Base-by-base conservation (phyloP, 2,797 vertebrate genomes). In the Melanotaenia pygmaea region DNA sequence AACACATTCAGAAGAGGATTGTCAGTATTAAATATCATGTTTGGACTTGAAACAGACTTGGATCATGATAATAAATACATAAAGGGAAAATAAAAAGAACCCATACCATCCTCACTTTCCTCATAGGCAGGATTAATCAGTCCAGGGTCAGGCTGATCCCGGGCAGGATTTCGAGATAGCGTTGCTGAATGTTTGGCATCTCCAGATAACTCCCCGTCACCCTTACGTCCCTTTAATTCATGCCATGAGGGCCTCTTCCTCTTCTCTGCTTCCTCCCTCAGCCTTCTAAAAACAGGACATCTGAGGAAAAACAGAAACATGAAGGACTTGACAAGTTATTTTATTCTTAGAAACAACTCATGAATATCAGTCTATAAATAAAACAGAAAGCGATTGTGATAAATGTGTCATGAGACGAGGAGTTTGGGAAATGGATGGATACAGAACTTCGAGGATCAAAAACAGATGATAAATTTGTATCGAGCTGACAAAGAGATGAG, bases 51-150 rank as follows among this genome's bases (percentile, higher is more conserved):
- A 38, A 26, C 38, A 47, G 30, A 64, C 35, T 11, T 8, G 22
- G 3, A 22, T 50, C 3, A 50, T 50, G 20, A 50, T 9, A 9
- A 47, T n/a, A 47, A 50, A 22, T 22, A 50, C 18, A 22, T 50
- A 11, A n/a, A 22, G n/a, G 47, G 20, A 8, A 0, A 22, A 72
- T 37, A 51, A 83, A 67, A 62, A 64, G 54, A 75, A 68, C 57
- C 18, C 93, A 83, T 93, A 97, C 97, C 97, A 58, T 97, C 97
- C 77, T 98, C 97, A 58, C 92, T 91, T 90, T 96, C 97, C 83
- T 98, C 97, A 81, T 95, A 98, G 54, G 96, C 96, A 67, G 96
- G 96, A 82, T 97, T 98, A 59, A 97, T 94, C 71, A 97, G 84
- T 1, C 96, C 96, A 1, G 97, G 96, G 70, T 98, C 96, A 0